phyloP scores from a whole-genome alignment of 2,888 invertebrate genomes.

The Hermodice carunculata region DNA sequence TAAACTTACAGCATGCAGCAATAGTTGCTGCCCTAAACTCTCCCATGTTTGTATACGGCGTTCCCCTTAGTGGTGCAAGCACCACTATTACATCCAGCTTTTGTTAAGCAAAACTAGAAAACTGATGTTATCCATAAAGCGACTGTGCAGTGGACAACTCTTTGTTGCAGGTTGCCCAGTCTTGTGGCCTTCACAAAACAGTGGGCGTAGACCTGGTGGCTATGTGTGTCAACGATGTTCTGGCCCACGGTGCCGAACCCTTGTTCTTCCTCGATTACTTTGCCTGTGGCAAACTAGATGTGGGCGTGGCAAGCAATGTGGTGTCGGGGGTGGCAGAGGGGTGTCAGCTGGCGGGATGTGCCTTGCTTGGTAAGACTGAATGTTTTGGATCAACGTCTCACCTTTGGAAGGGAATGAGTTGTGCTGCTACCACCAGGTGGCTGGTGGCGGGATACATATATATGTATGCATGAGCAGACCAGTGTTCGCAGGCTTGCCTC shows the following conservation, averaged over 20 bases:
- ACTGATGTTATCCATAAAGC: not conserved
- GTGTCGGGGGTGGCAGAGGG: slow-evolving; percentile 90
- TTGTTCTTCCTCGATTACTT: slow-evolving; percentile 97
- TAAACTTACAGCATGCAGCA: too few species aligned
- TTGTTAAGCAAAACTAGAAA: not conserved
- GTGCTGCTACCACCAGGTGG: too few species aligned
- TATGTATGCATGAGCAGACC: too few species aligned
- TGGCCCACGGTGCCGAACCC: slow-evolving; percentile 96
- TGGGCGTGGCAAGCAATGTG: slow-evolving; percentile 82
- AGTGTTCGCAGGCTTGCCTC: too few species aligned
- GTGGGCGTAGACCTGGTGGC: slow-evolving; percentile 97
- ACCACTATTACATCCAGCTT: too few species aligned
- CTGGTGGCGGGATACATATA: too few species aligned
- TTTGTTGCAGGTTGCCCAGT: slow-evolving; percentile 81
- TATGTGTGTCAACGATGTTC: slow-evolving; percentile 97
- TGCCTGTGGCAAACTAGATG: slow-evolving; percentile 88
- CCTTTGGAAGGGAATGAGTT: too few species aligned
- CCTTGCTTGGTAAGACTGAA: slow-evolving; percentile 87
- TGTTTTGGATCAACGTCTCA: too few species aligned
- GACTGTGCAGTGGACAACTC: too few species aligned
- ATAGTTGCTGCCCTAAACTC: too few species aligned
- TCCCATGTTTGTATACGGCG: too few species aligned
- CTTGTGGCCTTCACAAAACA: slow-evolving; percentile 81
- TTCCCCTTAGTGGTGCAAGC: too few species aligned
- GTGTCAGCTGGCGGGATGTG: slow-evolving; percentile 87